These are phyloP conservation scores for Chymomyza fuscimana DNA, from an alignment of 2,888 invertebrate genomes.

Conservation along the genomic window DNA sequence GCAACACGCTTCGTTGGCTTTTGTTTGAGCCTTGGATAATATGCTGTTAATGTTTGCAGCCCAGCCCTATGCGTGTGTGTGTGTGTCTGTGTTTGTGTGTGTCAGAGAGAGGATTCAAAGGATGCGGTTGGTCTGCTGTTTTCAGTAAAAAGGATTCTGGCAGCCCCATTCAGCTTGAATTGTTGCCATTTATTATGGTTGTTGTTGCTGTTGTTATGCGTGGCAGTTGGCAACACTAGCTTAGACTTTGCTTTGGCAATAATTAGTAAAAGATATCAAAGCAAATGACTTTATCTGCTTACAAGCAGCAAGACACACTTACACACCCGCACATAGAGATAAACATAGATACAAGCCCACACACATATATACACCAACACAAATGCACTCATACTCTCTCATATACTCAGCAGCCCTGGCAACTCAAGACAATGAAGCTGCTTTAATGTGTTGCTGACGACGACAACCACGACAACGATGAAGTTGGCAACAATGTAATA, in stretches of 20 bases:
- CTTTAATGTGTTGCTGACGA: constrained; percentile 57
- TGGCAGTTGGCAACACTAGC: constrained; percentile 49
- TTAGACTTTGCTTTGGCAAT: constrained; percentile 67
- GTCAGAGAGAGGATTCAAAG: constrained; percentile 25
- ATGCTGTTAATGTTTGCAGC: constrained; percentile 66
- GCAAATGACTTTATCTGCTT: constrained; percentile 73
- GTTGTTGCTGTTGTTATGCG: constrained; percentile 41
- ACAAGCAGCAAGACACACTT: constrained; percentile 45
- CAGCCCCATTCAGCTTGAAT: constrained; percentile 69
- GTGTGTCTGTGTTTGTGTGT: constrained; percentile 17
- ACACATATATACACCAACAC: constrained; percentile 19
- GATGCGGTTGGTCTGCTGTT: constrained; percentile 31
- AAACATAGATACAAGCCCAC: constrained; percentile 30
- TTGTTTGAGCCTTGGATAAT: constrained; percentile 68
- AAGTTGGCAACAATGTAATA: neutral
- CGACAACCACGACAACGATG: neutral
- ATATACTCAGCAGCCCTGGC: constrained; percentile 15
- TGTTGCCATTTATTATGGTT: constrained; percentile 70
- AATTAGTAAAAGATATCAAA: constrained; percentile 74
- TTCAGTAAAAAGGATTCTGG: constrained; percentile 55
- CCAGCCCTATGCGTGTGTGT: constrained; percentile 12
- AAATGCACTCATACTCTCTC: neutral
- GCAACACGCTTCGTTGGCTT: constrained; percentile 63
- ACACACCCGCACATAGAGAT: constrained; percentile 39
- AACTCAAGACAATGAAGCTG: constrained; percentile 60